Conservation (phyloP, 2,113 vertebrate species). For the Diadophis punctatus region DNA sequence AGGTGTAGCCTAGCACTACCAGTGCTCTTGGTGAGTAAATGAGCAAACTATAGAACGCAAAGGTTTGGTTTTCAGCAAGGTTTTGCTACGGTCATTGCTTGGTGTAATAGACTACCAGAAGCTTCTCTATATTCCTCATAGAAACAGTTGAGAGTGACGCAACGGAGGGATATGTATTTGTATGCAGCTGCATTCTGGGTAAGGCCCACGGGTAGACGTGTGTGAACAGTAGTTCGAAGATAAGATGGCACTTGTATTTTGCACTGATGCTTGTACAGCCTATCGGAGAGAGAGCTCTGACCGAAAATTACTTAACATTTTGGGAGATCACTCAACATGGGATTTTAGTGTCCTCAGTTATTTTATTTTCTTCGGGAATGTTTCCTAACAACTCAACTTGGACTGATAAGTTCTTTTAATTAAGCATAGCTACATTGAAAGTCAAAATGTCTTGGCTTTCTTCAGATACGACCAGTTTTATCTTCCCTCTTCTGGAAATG, state of each 20-base stretch:
- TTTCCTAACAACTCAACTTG: constrained; percentile 19
- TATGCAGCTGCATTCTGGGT: constrained; percentile 42
- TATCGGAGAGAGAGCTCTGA: constrained; percentile 17
- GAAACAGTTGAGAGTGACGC: neutral
- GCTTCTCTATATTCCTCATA: neutral
- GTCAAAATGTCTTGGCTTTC: constrained; percentile 39
- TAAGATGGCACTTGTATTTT: constrained; percentile 16
- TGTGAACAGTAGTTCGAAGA: neutral
- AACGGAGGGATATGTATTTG: constrained; percentile 26
- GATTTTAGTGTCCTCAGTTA: constrained; percentile 17
- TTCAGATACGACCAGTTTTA: constrained; percentile 23
- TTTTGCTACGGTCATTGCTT: constrained; percentile 27
- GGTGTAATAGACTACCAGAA: neutral
- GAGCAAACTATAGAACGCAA: constrained; percentile 35
- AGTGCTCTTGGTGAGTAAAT: neutral
- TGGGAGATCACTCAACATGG: constrained; percentile 10
- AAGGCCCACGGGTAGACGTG: constrained; percentile 10
- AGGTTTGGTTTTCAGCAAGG: constrained; percentile 44
- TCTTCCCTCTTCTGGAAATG: constrained; percentile 8
- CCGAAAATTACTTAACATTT: constrained; percentile 19
- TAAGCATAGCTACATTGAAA: constrained; percentile 36
- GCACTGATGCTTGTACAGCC: neutral
- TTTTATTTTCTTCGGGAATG: constrained; percentile 39
- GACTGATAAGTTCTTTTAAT: constrained; percentile 22
- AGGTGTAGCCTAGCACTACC: neutral